These are phyloP conservation scores for Tympanoctomys barrerae DNA, from an alignment of 2,797 vertebrate genomes.

Conservation along the genomic window DNA sequence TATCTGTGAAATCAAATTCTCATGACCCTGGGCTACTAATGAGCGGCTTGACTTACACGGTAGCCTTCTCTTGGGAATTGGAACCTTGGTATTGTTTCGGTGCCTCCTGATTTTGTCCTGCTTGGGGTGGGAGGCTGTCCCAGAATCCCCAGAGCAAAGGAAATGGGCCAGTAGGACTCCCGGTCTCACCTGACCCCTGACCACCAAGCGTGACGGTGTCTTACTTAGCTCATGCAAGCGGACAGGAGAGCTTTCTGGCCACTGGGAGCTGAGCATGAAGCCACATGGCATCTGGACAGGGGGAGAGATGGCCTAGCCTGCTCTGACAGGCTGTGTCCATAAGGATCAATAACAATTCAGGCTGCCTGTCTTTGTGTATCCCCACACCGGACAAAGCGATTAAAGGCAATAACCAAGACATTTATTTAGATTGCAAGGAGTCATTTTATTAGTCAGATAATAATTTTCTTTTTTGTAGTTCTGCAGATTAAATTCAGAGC, in stretches of 20 bases:
- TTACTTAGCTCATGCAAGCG: neutral
- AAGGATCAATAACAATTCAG: neutral
- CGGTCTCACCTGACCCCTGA: neutral
- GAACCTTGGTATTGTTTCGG: neutral
- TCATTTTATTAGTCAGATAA: neutral
- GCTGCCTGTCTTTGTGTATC: neutral
- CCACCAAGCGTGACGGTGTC: neutral
- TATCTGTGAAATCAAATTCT: neutral
- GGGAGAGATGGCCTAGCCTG: neutral
- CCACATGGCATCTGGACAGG: fast-evolving
- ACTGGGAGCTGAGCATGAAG: neutral
- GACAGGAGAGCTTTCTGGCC: neutral
- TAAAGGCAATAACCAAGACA: neutral
- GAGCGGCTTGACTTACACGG: neutral
- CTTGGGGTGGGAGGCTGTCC: neutral
- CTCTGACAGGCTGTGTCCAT: neutral
- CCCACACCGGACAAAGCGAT: neutral
- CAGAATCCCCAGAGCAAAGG: neutral
- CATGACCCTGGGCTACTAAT: neutral
- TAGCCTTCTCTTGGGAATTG: neutral
- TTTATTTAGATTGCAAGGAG: neutral
- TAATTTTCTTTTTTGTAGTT: neutral
- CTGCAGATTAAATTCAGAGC: neutral
- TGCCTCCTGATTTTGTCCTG: neutral
- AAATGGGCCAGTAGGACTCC: neutral